Evolutionary conservation across 1,140 invertebrate species (phyloP).

Genomic region (Drosophila parabipectinata): DNA sequence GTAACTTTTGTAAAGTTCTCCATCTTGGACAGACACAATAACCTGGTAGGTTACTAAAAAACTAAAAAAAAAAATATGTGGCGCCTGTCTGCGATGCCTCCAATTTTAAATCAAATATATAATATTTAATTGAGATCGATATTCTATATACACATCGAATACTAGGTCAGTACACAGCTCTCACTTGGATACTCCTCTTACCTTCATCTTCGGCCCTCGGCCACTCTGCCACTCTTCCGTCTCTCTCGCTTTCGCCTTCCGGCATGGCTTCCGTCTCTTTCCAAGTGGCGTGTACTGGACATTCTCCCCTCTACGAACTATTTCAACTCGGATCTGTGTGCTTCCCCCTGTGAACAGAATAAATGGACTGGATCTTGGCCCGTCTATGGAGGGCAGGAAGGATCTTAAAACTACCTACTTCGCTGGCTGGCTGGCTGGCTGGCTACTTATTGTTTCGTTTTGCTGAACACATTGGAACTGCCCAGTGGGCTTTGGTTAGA

Average conservation of each 20-base stretch:
- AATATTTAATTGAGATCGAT: slow-evolving; percentile 46
- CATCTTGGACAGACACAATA: neutral
- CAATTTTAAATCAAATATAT: slow-evolving; percentile 44
- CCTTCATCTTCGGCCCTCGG: neutral
- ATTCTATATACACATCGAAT: slow-evolving; percentile 39
- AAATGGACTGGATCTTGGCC: neutral
- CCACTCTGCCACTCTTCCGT: neutral
- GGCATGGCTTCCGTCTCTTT: slow-evolving; percentile 1
- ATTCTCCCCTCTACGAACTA: slow-evolving; percentile 35
- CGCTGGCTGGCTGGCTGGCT: neutral
- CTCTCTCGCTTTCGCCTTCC: slow-evolving; percentile 3
- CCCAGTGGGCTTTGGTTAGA: neutral
- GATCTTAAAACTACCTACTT: slow-evolving; percentile 30
- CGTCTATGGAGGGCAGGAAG: neutral
- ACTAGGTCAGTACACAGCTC: slow-evolving; percentile 20
- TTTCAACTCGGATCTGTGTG: too few relatives aligned
- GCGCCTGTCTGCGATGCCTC: neutral
- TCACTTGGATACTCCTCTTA: slow-evolving; percentile 2
- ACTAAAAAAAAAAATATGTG: slow-evolving; percentile 4
- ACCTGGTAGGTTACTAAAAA: slow-evolving; percentile 35
- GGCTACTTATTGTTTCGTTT: slow-evolving; percentile 24
- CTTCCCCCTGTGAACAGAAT: too few relatives aligned
- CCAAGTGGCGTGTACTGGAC: slow-evolving; percentile 16
- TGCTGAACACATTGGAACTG: slow-evolving; percentile 30
- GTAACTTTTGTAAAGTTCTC: too few relatives aligned